A percentile compares a stretch with the other conserved stretches of the same genome.
phyloP scores from a whole-genome alignment of 2,113 vertebrate genomes.

The Lagenorhynchus albirostris region DNA sequence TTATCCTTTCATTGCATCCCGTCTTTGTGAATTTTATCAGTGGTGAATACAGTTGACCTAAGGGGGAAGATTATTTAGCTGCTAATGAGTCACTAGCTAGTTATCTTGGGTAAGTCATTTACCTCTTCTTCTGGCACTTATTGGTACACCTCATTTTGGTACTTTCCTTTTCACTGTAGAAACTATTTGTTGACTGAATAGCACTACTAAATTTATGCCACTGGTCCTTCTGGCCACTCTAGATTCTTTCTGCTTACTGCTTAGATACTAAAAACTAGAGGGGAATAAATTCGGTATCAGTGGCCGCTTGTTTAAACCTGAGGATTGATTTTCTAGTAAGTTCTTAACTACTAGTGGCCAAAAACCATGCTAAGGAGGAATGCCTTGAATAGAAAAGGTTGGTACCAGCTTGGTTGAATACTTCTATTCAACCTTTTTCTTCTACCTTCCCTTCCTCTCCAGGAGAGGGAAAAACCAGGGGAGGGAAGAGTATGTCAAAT shows the following conservation, averaged over 20 bases:
- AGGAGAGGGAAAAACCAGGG: background rate
- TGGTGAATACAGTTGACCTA: background rate
- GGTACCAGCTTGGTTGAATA: background rate
- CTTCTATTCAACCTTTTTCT: background rate
- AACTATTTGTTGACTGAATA: background rate
- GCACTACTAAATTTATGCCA: background rate
- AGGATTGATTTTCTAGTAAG: background rate
- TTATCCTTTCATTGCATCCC: background rate
- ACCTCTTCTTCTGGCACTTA: background rate
- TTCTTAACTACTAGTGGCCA: background rate
- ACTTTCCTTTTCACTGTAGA: background rate
- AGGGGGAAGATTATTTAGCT: background rate
- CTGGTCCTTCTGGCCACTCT: background rate
- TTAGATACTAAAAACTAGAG: background rate
- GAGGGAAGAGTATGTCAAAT: background rate
- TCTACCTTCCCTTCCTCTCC: background rate
- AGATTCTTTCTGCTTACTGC: background rate
- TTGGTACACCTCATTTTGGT: background rate
- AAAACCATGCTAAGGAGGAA: background rate
- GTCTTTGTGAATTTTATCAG: background rate
- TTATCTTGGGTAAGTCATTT: background rate
- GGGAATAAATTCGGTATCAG: background rate
- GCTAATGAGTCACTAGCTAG: background rate
- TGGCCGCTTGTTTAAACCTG: background rate
- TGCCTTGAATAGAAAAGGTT: background rate